Percentiles rank a stretch among this genome's conserved stretches.
Evolutionary conservation across 1,140 invertebrate genomes (phyloP).

Genomic region (Hestina assimilis): DNA sequence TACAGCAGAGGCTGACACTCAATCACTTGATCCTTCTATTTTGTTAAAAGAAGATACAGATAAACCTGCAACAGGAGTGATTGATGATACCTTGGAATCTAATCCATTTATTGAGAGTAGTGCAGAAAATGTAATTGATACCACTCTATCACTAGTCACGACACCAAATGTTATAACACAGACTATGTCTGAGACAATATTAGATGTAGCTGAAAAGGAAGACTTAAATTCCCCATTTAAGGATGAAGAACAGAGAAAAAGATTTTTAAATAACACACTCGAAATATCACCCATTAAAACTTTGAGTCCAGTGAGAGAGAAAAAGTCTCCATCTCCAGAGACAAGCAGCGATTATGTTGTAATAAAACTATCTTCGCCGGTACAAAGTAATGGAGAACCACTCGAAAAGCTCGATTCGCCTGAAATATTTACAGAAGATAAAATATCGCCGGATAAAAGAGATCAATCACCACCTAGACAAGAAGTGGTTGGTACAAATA

Average conservation of each 20-base stretch:
- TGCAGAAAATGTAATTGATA: constrained; percentile 1
- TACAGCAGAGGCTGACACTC: constrained; percentile 61
- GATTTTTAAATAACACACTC: constrained; percentile 75
- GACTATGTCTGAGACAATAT: constrained; percentile 23
- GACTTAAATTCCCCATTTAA: constrained; percentile 44
- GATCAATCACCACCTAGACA: constrained; percentile 64
- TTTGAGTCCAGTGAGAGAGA: constrained; percentile 54
- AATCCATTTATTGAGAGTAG: constrained; percentile 4
- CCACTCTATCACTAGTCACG: constrained; percentile 2
- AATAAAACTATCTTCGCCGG: constrained; percentile 54
- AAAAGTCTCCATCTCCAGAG: constrained; percentile 55
- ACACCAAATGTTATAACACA: constrained; percentile 25
- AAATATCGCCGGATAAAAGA: constrained; percentile 57
- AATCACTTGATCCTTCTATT: constrained; percentile 39
- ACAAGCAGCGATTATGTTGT: constrained; percentile 60
- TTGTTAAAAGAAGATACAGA: constrained; percentile 5
- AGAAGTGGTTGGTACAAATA: constrained; percentile 38
- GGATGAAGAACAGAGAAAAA: constrained; percentile 71
- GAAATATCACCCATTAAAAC: constrained; percentile 80
- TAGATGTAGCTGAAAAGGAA: constrained; percentile 19
- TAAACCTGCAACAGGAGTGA: neutral
- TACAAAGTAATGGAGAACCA: constrained; percentile 63
- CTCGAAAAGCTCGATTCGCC: constrained; percentile 53
- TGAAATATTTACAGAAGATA: constrained; percentile 68
- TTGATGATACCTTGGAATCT: constrained; percentile 4